These are phyloP conservation scores for Spondyliosoma cantharus DNA, from an alignment of 2,797 vertebrate species.

Conservation along the genomic window DNA sequence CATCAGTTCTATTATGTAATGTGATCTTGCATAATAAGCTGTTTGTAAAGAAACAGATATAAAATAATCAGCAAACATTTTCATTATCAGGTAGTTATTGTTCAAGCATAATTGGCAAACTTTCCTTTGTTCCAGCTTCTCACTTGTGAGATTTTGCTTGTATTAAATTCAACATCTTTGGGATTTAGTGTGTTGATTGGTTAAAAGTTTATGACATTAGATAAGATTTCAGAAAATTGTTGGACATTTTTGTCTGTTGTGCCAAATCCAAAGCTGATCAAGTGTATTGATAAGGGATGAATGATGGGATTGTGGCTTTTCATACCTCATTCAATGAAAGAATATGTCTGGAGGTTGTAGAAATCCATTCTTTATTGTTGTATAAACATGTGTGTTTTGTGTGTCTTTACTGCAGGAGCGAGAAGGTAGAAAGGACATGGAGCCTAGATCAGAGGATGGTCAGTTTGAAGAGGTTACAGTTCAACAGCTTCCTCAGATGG, in stretches of 20 bases:
- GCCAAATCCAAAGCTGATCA: neutral
- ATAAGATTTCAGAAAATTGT: neutral
- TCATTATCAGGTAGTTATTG: neutral
- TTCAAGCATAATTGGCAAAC: neutral
- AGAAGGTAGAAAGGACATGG: conserved; percentile 74
- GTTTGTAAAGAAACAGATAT: neutral
- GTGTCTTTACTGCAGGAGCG: conserved; percentile 62
- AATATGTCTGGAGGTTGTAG: neutral
- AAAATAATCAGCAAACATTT: neutral
- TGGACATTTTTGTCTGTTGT: neutral
- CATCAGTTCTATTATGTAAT: neutral
- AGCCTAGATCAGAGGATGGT: conserved; percentile 73
- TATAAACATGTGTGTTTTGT: neutral
- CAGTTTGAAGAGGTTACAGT: conserved; percentile 69
- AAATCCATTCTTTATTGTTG: neutral
- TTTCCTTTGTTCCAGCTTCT: neutral
- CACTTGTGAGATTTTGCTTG: neutral
- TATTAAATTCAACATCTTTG: neutral
- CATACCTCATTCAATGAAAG: neutral
- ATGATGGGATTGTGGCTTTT: neutral
- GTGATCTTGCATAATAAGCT: neutral
- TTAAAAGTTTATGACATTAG: neutral
- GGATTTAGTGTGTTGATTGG: neutral
- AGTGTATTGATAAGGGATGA: neutral
- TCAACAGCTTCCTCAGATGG: conserved; percentile 57